Base-by-base conservation (phyloP, 2,113 vertebrate genomes). In the Peucedramus taeniatus region DNA sequence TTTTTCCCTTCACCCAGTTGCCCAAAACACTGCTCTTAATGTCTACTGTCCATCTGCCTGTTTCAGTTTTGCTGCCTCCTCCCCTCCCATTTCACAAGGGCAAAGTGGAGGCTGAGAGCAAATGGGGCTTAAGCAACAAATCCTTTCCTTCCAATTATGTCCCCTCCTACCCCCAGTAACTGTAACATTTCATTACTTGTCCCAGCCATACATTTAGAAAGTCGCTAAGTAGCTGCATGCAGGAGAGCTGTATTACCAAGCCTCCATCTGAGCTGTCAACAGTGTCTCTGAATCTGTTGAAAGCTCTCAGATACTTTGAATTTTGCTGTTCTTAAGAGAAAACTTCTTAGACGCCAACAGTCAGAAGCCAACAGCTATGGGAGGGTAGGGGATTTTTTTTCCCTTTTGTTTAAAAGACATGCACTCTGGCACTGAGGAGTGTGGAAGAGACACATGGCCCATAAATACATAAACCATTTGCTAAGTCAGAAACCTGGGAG, bases 401-500 rank as follows among this genome's bases (percentile, higher is more conserved):
- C 20, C 30, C 61, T 93, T 94, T 94, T 93, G 53, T 95, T 89
- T 94, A 92, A 86, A 93, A 83, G 83, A 95, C 63, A 44, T 39
- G 83, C 80, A 76, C 75, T 65, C 56, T 72, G 76, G 93, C 90
- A 94, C 65, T 12, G 4, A 89, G 61, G 75, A 91, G 68, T 33
- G 84, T 6, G 3, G 85, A 97, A 97, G 89, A 96, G 59, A 83
- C 71, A 94, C 68, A 84, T 39, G 82, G 91, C 86, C 94, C 76
- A 90, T 95, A 95, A 94, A 94, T 91, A 91, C 33, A 95, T 77
- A 92, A 95, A 89, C 68, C 2, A 3, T 94, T 92, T 81, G 87
- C 95, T 97, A 96, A 97, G 93, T 96, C 95, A 96, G 96, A 97
- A 97, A 96, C 76, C 92, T 95, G 91, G 90, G 94, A 97, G 94